Conservation (phyloP, 2,113 vertebrate species). For the Ceyx margarethae region DNA sequence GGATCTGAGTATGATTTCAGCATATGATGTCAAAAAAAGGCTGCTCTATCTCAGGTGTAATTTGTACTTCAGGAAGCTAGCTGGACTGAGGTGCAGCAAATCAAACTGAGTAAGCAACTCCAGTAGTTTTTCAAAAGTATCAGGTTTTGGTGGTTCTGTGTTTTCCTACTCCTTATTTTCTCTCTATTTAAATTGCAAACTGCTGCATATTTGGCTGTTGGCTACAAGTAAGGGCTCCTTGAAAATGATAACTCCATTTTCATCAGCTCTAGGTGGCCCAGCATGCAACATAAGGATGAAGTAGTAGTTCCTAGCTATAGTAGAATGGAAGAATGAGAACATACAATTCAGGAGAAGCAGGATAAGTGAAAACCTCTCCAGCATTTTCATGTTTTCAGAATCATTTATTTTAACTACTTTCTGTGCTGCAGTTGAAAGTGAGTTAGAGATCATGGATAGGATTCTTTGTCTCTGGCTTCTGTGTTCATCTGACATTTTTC, state of each 20-base stretch:
- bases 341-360: background rate
- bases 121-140: background rate
- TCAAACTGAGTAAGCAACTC: background rate
- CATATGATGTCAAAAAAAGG: background rate
- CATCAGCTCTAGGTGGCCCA: background rate
- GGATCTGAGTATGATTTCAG: background rate
- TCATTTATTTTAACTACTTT: background rate
- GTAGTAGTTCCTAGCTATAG: background rate
- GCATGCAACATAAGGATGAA: background rate
- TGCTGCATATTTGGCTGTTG: background rate
- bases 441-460: constrained; percentile 24
- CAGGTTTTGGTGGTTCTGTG: background rate
- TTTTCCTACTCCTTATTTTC: background rate
- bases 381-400: background rate
- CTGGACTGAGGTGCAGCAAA: background rate
- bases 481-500: constrained; percentile 45
- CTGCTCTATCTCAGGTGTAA: background rate
- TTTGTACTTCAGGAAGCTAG: background rate
- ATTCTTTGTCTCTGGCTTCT: constrained; percentile 48
- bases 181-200: background rate
- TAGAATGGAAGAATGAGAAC: background rate
- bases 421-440: constrained; percentile 15
- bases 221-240: background rate
- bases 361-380: background rate
- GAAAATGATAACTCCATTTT: background rate